Base-by-base conservation (phyloP, 2,888 invertebrate genomes). In the Malthinus seriepunctatus region DNA sequence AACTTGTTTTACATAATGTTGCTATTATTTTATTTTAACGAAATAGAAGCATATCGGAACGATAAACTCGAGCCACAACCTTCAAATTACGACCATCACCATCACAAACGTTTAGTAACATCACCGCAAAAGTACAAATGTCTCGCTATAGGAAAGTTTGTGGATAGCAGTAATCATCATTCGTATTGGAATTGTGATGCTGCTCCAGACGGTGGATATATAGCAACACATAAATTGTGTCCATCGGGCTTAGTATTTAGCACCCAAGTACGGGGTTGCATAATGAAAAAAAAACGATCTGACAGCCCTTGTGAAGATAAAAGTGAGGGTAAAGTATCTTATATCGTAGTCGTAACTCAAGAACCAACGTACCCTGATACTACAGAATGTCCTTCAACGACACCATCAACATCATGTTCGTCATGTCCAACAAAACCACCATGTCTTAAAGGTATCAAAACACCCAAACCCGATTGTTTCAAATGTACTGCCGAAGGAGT, bases 141-240 rank as follows among this genome's bases (percentile, higher is more conserved):
- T 12, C 34, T 11, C 8, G 0, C 15, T 1, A 32, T 12, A 1
- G 51, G 51, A 6, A 51, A 44, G 9, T 51, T 51, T 23, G 12
- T 32, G 42, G 42, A 51, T 6, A n/a, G 11, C n/a, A 23, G 12
- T 12, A 51, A 44, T 44, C 11, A 12, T 34, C 32, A 44, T 12
- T 42, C 44, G 8, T 58, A 58, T 15, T 53, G 39, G 42, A 38
- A 34, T 23, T 58, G 58, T 35, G 49, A 58, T 15, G 31, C 33
- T 8, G 3, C 44, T 8, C 37, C 42, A 0, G 11, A 59, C 60
- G 61, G 54, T 55, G 9, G 60, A 60, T 68, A 67, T 45, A 56
- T 35, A 8, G 53, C 52, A 32, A 57, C 37, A 33, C 66, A 69
- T 1, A 34, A 35, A 51, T 11, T 1, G 8, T 58, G 58, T 31